phyloP scores from a whole-genome alignment of 2,888 invertebrate species.

The Dendrolimus pini region DNA sequence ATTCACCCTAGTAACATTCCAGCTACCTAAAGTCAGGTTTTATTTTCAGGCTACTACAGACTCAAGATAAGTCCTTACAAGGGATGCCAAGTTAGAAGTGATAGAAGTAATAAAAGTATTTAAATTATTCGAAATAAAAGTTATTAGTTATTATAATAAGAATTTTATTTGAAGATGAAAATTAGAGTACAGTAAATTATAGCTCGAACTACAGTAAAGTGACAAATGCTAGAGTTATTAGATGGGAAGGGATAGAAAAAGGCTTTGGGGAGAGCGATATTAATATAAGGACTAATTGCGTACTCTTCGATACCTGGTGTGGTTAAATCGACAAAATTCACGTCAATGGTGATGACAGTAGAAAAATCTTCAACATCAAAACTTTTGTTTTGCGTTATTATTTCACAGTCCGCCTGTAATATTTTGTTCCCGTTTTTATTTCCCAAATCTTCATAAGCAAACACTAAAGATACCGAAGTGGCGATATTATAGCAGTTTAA shows the following conservation, averaged over 20 bases:
- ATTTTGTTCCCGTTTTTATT: slow-evolving; percentile 40
- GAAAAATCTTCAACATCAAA: slow-evolving; percentile 39
- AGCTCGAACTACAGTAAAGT: slow-evolving; percentile 18
- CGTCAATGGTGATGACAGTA: slow-evolving; percentile 46
- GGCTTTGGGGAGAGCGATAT: slow-evolving; percentile 81
- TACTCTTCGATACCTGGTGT: slow-evolving; percentile 39
- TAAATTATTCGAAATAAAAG: slow-evolving; percentile 73
- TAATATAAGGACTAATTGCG: slow-evolving; percentile 79
- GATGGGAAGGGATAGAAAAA: slow-evolving; percentile 84
- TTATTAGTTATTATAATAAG: slow-evolving; percentile 58
- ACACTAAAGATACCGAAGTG: slow-evolving; percentile 37
- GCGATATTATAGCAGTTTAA: slow-evolving; percentile 50
- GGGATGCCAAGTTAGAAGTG: slow-evolving; percentile 66
- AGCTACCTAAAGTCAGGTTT: slow-evolving; percentile 38
- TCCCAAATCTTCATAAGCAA: slow-evolving; percentile 39
- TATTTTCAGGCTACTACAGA: slow-evolving; percentile 61
- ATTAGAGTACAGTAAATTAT: slow-evolving; percentile 13
- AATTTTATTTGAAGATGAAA: slow-evolving; percentile 56
- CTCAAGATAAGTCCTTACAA: slow-evolving; percentile 51
- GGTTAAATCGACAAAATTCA: slow-evolving; percentile 52
- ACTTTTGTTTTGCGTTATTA: slow-evolving; percentile 31
- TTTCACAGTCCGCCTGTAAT: slow-evolving; percentile 28
- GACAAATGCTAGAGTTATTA: slow-evolving; percentile 23
- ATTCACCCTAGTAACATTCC: slow-evolving; percentile 4
- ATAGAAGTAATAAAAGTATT: slow-evolving; percentile 68